Conservation (phyloP, 1,140 invertebrate genomes). For the Bombus ignitus region DNA sequence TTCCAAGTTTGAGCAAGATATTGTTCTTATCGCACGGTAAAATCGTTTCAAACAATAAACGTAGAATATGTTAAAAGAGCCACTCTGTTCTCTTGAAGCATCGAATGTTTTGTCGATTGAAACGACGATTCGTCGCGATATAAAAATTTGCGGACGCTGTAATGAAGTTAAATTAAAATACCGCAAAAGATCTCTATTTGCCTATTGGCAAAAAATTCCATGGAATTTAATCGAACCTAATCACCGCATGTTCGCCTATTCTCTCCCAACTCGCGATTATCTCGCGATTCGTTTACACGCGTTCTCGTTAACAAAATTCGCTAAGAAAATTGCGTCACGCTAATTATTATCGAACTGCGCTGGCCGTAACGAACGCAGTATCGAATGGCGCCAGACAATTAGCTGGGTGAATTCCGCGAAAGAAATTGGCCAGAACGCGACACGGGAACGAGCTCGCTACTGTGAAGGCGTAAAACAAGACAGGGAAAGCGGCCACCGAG, state of each 20-base stretch:
- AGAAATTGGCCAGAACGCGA: constrained; percentile 60
- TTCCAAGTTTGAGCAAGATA: neutral
- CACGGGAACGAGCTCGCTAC: neutral
- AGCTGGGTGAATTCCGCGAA: constrained; percentile 73
- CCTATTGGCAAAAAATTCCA: neutral
- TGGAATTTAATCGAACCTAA: no score
- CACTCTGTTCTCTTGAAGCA: no score
- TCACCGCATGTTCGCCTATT: neutral
- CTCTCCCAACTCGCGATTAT: no score
- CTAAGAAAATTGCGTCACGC: constrained; percentile 48
- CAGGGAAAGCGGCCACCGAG: neutral
- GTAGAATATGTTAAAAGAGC: no score
- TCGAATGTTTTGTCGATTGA: no score
- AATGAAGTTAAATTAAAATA: no score
- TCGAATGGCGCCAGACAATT: constrained; percentile 76
- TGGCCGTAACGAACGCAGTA: constrained; percentile 41
- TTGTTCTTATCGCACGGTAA: neutral
- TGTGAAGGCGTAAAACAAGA: neutral
- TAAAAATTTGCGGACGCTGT: no score
- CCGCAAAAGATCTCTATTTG: neutral
- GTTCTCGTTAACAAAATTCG: neutral
- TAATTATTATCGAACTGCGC: constrained; percentile 67
- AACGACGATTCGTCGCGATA: no score
- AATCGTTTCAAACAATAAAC: no score
- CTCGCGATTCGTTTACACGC: neutral